Conservation (phyloP, 2,797 vertebrate genomes). For the Uromys caudimaculatus region DNA sequence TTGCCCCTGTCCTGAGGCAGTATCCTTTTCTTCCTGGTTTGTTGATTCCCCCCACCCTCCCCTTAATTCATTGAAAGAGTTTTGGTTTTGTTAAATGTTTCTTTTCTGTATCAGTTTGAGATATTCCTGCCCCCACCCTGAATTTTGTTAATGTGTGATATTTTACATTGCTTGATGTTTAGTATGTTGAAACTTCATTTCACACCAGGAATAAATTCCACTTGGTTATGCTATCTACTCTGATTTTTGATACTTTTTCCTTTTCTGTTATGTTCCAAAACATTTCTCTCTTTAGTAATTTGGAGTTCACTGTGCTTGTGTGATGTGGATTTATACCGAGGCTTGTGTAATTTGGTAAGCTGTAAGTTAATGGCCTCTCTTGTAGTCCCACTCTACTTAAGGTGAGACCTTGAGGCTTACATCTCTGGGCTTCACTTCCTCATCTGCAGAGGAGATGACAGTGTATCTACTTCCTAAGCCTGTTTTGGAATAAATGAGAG, state of each 20-base stretch:
- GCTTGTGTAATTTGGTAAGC: neutral
- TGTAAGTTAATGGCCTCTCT: neutral
- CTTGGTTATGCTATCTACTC: neutral
- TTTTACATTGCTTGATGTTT: neutral
- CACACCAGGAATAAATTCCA: slow-evolving; percentile 6
- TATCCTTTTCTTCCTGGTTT: neutral
- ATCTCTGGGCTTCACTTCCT: slow-evolving; percentile 13
- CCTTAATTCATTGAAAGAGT: neutral
- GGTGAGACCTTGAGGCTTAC: neutral
- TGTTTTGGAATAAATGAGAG: slow-evolving; percentile 27
- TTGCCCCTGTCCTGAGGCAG: neutral
- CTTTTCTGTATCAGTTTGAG: neutral
- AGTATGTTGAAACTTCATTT: neutral
- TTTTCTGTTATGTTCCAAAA: neutral
- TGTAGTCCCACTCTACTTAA: neutral
- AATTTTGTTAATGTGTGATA: neutral
- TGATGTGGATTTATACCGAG: neutral
- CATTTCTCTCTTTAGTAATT: neutral
- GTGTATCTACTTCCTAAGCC: neutral
- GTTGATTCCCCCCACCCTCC: neutral
- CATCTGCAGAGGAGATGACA: neutral
- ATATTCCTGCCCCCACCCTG: neutral
- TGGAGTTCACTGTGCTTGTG: neutral
- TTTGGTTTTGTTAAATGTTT: neutral
- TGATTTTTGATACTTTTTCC: neutral